Evolutionary conservation across 2,113 vertebrate species (phyloP).

Genomic region (Hemibagrus wyckioides): DNA sequence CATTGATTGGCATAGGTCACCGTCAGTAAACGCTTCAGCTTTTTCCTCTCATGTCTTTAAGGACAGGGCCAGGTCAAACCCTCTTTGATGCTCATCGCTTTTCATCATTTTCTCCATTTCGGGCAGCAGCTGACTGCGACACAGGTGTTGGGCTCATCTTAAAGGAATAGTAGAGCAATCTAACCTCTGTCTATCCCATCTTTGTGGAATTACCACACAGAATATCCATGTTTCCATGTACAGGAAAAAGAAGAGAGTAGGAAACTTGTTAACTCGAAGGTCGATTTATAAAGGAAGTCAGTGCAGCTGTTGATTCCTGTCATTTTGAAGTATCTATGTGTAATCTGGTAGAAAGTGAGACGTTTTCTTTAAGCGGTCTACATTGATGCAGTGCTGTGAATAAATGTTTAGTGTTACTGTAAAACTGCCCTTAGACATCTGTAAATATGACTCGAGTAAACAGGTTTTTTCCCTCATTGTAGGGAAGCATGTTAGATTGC

Average conservation of each 20-base stretch:
- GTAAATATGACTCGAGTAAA: background rate
- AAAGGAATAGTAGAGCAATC: background rate
- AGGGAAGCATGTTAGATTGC: background rate
- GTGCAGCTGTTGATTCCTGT: background rate
- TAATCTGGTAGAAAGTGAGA: background rate
- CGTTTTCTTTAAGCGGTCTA: background rate
- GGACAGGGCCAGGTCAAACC: conserved; percentile 51
- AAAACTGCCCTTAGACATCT: background rate
- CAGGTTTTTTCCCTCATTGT: background rate
- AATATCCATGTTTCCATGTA: background rate
- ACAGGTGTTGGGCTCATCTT: conserved; percentile 3
- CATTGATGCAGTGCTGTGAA: background rate
- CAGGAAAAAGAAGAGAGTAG: background rate
- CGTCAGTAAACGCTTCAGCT: conserved; percentile 53
- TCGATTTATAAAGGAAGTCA: background rate
- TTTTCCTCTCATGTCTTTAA: conserved; percentile 56
- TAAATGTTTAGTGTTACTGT: background rate
- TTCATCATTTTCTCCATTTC: conserved; percentile 49
- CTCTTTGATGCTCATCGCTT: conserved; percentile 13
- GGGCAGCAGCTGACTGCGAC: background rate
- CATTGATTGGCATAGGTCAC: conserved; percentile 68
- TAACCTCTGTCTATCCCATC: background rate
- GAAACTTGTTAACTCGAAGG: background rate
- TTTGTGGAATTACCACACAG: background rate
- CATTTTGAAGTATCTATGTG: background rate